Percentiles rank a stretch among this genome's conserved stretches.
These are phyloP conservation scores for Montifringilla adamsi DNA, from an alignment of 2,113 vertebrate species.

Conservation along the genomic window DNA sequence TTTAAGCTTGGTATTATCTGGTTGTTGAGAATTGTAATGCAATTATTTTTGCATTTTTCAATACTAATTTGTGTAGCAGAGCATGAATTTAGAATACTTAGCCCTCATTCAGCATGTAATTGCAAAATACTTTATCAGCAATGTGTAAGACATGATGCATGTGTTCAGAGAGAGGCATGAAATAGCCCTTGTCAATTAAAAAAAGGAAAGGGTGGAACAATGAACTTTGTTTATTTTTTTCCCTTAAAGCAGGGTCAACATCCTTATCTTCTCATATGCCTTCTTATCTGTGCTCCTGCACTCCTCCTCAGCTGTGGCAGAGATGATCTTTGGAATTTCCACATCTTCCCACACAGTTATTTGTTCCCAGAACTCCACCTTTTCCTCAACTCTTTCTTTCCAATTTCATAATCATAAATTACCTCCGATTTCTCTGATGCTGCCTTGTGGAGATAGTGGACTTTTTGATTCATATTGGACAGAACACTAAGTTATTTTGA, in stretches of 20 bases:
- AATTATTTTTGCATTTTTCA: background rate
- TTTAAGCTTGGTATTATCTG: background rate
- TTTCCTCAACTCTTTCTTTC: background rate
- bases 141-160: background rate
- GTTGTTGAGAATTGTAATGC: background rate
- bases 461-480: background rate
- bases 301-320: background rate
- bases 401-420: background rate
- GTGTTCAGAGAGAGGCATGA: background rate
- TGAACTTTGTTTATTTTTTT: background rate
- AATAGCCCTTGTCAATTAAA: background rate
- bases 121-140: background rate
- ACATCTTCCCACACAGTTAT: background rate
- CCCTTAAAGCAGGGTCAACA: background rate
- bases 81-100: background rate
- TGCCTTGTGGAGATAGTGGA: background rate
- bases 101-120: background rate
- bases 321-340: background rate
- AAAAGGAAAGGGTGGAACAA: background rate
- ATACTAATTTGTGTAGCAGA: background rate
- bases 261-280: background rate
- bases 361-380: background rate
- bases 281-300: background rate
- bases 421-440: fast-evolving
- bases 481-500: background rate